Conservation (phyloP, 2,797 vertebrate species). For the Notamacropus eugenii region DNA sequence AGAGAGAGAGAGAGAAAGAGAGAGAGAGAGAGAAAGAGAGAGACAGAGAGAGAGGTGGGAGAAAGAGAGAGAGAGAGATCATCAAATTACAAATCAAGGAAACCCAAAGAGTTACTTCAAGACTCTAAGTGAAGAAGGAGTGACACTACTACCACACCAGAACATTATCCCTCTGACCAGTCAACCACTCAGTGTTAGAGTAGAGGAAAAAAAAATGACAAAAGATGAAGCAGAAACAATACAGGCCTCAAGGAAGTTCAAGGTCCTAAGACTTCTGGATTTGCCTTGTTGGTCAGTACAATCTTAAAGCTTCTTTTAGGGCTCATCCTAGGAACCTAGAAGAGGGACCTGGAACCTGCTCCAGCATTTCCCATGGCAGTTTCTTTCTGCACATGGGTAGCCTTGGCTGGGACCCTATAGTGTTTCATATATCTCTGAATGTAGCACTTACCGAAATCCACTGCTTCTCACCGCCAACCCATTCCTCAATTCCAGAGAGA, state of each 20-base stretch:
- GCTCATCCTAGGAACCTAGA: not conserved
- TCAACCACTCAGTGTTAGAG: not conserved
- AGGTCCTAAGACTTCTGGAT: not conserved
- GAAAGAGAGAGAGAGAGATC: not conserved
- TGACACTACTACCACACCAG: not conserved
- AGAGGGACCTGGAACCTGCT: not conserved
- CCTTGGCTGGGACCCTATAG: not conserved
- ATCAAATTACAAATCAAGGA: not conserved
- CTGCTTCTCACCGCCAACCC: slow-evolving; percentile 82
- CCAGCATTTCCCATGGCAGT: not conserved
- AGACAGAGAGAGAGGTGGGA: no score
- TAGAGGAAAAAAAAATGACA: slow-evolving; percentile 1
- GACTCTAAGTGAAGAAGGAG: slow-evolving; percentile 29
- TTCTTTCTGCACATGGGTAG: not conserved
- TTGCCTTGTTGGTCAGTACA: not conserved
- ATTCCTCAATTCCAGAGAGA: slow-evolving; percentile 86
- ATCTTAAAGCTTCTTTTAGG: not conserved
- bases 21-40: not conserved
- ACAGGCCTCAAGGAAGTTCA: not conserved
- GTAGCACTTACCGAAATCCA: slow-evolving; percentile 91
- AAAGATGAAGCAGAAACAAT: not conserved
- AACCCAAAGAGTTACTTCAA: not conserved
- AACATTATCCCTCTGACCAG: not conserved
- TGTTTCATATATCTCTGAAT: not conserved
- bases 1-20: not conserved